Evolutionary conservation across 2,113 vertebrate species (phyloP).

Genomic region (Pluvianellus socialis): DNA sequence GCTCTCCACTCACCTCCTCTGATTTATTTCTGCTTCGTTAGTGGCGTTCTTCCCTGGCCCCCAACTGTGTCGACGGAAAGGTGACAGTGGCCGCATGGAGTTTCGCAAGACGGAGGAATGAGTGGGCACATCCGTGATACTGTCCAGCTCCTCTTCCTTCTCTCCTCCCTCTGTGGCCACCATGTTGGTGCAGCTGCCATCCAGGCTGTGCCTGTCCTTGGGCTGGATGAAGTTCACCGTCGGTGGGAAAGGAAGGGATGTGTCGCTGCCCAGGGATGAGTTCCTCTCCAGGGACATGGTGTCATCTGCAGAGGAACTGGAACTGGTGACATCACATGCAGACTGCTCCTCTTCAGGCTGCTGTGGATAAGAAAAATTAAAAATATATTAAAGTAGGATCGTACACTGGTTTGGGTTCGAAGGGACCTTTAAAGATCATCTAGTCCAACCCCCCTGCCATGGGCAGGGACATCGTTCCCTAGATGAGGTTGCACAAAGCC

Average conservation of each 20-base stretch:
- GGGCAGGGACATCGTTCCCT: neutral
- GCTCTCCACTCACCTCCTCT: conserved; percentile 84
- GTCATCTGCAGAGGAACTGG: conserved; percentile 91
- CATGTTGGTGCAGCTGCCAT: conserved; percentile 66
- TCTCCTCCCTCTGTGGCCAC: conserved; percentile 70
- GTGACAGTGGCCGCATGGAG: conserved; percentile 86
- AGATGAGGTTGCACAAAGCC: neutral
- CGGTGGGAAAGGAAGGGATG: conserved; percentile 72
- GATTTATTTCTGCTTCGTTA: conserved; percentile 88
- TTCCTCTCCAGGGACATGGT: conserved; percentile 83
- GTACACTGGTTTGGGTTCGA: neutral
- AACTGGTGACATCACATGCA: conserved; percentile 78
- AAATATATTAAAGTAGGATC: neutral
- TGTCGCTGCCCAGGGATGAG: conserved; percentile 81
- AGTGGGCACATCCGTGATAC: conserved; percentile 84
- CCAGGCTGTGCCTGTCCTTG: conserved; percentile 72
- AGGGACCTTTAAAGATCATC: neutral
- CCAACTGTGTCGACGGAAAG: conserved; percentile 95
- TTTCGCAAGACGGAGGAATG: conserved; percentile 74
- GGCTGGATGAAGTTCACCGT: neutral
- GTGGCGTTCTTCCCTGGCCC: conserved; percentile 89
- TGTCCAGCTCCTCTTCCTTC: conserved; percentile 89
- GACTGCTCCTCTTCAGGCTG: conserved; percentile 76
- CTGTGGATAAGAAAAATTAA: neutral
- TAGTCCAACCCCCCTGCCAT: neutral